Conservation (phyloP, 1,140 invertebrate genomes). For the Luehdorfia chinensis region DNA sequence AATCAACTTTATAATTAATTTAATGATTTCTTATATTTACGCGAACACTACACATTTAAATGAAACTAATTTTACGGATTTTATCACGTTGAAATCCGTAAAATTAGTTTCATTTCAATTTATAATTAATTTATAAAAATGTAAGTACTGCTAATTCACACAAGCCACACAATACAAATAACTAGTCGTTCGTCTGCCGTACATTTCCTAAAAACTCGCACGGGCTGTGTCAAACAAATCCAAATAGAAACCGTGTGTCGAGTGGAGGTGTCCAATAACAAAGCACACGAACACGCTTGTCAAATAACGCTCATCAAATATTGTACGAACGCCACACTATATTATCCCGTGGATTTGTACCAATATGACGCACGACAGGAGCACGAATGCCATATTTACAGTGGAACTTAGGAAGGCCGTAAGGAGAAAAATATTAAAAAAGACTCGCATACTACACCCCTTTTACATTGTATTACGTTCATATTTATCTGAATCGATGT, state of each 20-base stretch:
- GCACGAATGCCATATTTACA: conserved; percentile 51
- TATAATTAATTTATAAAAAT: too few relatives aligned
- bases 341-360: conserved; percentile 59
- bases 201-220: conserved; percentile 45
- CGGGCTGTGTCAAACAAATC: conserved; percentile 43
- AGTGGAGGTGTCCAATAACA: conserved; percentile 66
- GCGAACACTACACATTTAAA: too few relatives aligned
- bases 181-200: conserved; percentile 35
- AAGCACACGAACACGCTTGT: conserved; percentile 66
- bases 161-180: conserved; percentile 47
- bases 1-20: too few relatives aligned
- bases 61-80: too few relatives aligned
- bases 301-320: conserved; percentile 69
- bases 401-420: conserved; percentile 53
- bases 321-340: conserved; percentile 59
- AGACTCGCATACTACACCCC: conserved; percentile 35
- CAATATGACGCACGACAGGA: conserved; percentile 49
- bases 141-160: conserved; percentile 7
- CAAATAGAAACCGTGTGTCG: conserved; percentile 56
- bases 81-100: conserved; percentile 4
- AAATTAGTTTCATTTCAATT: conserved; percentile 16
- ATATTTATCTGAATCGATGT: too few relatives aligned
- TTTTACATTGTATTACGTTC: too few relatives aligned
- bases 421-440: conserved; percentile 43
- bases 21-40: too few relatives aligned